Evolutionary conservation across 2,888 invertebrate genomes (phyloP), one percentile per base, ranked within the genome.

Genomic region (Sphaeridia pumilis): DNA sequence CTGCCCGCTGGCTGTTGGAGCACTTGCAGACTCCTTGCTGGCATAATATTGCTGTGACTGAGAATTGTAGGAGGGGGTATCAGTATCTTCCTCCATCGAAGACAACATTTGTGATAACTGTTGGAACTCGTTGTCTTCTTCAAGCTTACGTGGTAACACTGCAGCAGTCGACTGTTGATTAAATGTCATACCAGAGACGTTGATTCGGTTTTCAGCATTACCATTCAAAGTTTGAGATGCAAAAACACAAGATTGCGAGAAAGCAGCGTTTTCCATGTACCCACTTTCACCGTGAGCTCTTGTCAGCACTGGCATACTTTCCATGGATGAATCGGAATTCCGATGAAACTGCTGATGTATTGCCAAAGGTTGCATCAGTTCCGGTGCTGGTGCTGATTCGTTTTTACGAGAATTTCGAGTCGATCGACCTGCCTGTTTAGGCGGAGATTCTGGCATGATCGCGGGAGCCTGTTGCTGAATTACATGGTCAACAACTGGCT

Each of bases 111-210:
- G 59, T 4, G 61, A 61, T 2, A 65, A 41, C 36, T 65, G 59
- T 34, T 62, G 59, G 49, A 63, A 65, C 41, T 65, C 63, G 1
- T 59, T 59, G 49, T 65, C 65, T 25, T 65, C 65, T 46, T 65
- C 65, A 12, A 50, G n/a, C 41, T 55, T 50, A 20, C 31, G 42
- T 21, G 21, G 38, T 5, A 25, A 43, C 27, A 24, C 42, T 31
- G 36, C 28, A 24, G 20, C 21, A 2, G 17, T 28, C 17, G 27
- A 4, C 14, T 21, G 31, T 25, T 12, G 24, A 17, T 22, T 38
- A n/a, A n/a, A n/a, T n/a, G n/a, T n/a, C n/a, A n/a, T n/a, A n/a
- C n/a, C n/a, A n/a, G n/a, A n/a, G 22, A 22, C 10, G 7, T 27
- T n/a, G 5, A 17, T 14, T 12, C 28, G 26, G 14, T 27, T 20